Percentiles rank a stretch among this genome's conserved stretches.
Conservation (phyloP, 1,140 invertebrate species). For the Drosophila simulans region DNA sequence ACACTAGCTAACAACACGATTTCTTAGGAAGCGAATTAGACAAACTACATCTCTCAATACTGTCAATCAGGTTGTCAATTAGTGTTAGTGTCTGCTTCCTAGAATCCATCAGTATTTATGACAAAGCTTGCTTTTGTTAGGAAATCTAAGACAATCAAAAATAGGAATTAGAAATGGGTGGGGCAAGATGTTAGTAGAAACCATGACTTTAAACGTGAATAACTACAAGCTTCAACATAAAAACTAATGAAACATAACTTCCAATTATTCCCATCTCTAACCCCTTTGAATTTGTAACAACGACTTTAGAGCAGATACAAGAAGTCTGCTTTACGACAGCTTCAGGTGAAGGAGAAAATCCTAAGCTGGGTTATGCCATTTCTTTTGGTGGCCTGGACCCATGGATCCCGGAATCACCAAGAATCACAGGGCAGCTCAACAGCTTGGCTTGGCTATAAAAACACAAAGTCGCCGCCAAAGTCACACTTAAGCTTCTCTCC, state of each 20-base stretch:
- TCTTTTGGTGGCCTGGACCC: slow-evolving; percentile 21
- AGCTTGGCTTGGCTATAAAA: slow-evolving; percentile 67
- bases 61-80: background rate
- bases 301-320: slow-evolving; percentile 17
- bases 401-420: background rate
- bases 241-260: slow-evolving; percentile 39
- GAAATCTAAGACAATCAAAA: background rate
- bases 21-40: no score
- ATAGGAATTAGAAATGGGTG: background rate
- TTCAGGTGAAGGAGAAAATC: slow-evolving; percentile 29
- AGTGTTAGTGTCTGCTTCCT: background rate
- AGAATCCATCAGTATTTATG: background rate
- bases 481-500: slow-evolving; percentile 61
- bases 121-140: background rate
- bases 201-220: background rate
- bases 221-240: slow-evolving; percentile 3
- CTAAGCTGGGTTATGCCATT: slow-evolving; percentile 47
- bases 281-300: slow-evolving; percentile 21
- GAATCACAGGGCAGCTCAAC: slow-evolving; percentile 58
- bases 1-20: background rate
- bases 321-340: slow-evolving; percentile 33
- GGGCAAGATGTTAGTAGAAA: background rate
- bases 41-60: background rate
- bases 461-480: slow-evolving; percentile 73
- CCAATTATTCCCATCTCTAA: slow-evolving; percentile 25